These are phyloP conservation scores for Epirrhoe alternata DNA, from an alignment of 2,888 invertebrate species.

Conservation along the genomic window DNA sequence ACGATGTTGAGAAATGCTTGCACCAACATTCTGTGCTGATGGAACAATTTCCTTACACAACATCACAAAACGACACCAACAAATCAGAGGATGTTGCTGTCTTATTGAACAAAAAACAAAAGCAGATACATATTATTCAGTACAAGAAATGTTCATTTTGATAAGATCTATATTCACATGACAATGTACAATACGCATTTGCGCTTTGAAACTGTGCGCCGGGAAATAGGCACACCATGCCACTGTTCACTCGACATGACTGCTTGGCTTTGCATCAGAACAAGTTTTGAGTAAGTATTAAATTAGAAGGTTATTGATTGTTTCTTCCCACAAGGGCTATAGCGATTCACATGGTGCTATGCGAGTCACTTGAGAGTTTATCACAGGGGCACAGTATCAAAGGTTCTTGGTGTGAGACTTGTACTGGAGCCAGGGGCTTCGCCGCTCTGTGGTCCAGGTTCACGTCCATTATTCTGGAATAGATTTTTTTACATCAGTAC, in stretches of 20 bases:
- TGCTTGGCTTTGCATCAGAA: slow-evolving; percentile 20
- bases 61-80: slow-evolving; percentile 59
- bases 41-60: slow-evolving; percentile 69
- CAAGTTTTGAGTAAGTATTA: slow-evolving; percentile 20
- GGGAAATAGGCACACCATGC: slow-evolving; percentile 23
- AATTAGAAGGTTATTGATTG: slow-evolving; percentile 29
- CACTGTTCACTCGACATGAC: slow-evolving; percentile 21
- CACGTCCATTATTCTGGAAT: slow-evolving; percentile 80
- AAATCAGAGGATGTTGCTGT: slow-evolving; percentile 58
- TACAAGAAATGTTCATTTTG: slow-evolving; percentile 66
- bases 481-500: not conserved
- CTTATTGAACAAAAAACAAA: slow-evolving; percentile 65
- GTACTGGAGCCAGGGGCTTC: slow-evolving; percentile 87
- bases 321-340: slow-evolving; percentile 25
- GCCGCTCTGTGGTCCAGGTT: slow-evolving; percentile 85
- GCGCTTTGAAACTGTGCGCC: slow-evolving; percentile 20
- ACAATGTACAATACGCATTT: slow-evolving; percentile 59
- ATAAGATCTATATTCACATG: slow-evolving; percentile 66
- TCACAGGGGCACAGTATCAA: slow-evolving; percentile 80
- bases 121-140: slow-evolving; percentile 63
- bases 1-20: slow-evolving; percentile 77
- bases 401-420: slow-evolving; percentile 73
- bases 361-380: slow-evolving; percentile 67
- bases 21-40: slow-evolving; percentile 70
- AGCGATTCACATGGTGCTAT: slow-evolving; percentile 68